Conservation (phyloP, 2,113 vertebrate species). For the Phrynocephalus versicolor region DNA sequence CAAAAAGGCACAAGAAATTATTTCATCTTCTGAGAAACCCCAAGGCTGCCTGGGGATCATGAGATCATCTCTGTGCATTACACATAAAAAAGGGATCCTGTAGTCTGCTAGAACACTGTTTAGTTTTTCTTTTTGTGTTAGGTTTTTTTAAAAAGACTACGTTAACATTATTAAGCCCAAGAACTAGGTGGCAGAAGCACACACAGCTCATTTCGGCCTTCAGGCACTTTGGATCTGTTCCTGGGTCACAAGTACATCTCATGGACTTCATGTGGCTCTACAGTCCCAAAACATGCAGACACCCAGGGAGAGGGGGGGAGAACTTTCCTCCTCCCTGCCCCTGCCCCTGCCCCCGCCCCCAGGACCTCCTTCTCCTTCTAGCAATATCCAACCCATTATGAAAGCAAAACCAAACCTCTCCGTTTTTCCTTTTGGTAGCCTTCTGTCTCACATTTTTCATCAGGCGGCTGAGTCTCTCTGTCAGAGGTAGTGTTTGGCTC, state of each 20-base stretch:
- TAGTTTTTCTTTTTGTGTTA: too few relatives aligned
- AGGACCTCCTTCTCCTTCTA: too few relatives aligned
- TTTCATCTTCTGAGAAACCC: conserved; percentile 45
- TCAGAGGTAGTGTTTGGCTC: not conserved
- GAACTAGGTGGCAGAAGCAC: not conserved
- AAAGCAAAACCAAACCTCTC: not conserved
- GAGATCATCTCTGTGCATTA: conserved; percentile 6
- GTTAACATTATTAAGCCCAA: not conserved
- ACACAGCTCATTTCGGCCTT: not conserved
- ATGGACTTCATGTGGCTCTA: not conserved
- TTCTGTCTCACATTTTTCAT: conserved; percentile 60
- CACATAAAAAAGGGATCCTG: conserved; percentile 27
- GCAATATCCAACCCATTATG: not conserved
- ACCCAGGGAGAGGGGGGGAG: not conserved
- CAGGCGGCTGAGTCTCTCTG: conserved; percentile 68
- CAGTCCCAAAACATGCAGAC: not conserved
- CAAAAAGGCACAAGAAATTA: conserved; percentile 52
- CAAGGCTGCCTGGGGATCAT: conserved; percentile 37
- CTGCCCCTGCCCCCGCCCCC: too few relatives aligned
- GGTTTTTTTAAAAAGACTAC: conserved; percentile 6
- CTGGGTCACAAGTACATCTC: not conserved
- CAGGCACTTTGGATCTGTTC: conserved; percentile 22
- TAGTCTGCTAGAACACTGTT: not conserved
- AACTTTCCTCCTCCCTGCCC: too few relatives aligned
- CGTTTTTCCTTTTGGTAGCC: conserved; percentile 48